Evolutionary conservation across 2,113 vertebrate genomes (phyloP).

Genomic region (Pelusios castaneus): DNA sequence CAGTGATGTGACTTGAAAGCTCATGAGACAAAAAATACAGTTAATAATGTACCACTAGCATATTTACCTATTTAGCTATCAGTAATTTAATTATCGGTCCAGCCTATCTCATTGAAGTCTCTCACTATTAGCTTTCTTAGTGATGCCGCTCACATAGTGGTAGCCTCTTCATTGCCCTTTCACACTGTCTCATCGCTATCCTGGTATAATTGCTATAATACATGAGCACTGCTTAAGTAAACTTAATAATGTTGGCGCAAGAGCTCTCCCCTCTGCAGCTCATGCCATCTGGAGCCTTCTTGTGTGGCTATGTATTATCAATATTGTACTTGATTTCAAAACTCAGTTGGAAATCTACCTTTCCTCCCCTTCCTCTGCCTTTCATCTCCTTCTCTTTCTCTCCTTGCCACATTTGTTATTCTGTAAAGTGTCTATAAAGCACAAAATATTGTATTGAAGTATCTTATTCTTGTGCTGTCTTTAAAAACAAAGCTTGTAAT

Average conservation of each 20-base stretch:
- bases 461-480: constrained; percentile 41
- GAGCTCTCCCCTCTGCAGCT: neutral
- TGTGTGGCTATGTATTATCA: neutral
- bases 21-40: constrained; percentile 42
- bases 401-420: constrained; percentile 3
- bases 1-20: constrained; percentile 57
- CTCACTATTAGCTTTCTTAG: neutral
- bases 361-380: neutral
- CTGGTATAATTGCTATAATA: neutral
- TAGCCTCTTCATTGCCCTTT: neutral
- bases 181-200: neutral
- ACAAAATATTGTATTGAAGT: constrained; percentile 36
- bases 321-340: neutral
- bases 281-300: neutral
- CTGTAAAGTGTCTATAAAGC: neutral
- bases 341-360: neutral
- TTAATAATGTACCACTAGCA: constrained; percentile 61
- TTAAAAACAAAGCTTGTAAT: constrained; percentile 52
- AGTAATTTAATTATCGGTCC: constrained; percentile 66
- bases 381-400: constrained; percentile 4
- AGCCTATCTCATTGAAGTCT: neutral
- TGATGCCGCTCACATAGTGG: neutral
- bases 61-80: constrained; percentile 74
- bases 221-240: neutral
- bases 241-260: neutral